Evolutionary conservation across 1,140 invertebrate species (phyloP), one percentile per base, ranked within the genome.

Genomic region (Leptestheria dahalacensis): DNA sequence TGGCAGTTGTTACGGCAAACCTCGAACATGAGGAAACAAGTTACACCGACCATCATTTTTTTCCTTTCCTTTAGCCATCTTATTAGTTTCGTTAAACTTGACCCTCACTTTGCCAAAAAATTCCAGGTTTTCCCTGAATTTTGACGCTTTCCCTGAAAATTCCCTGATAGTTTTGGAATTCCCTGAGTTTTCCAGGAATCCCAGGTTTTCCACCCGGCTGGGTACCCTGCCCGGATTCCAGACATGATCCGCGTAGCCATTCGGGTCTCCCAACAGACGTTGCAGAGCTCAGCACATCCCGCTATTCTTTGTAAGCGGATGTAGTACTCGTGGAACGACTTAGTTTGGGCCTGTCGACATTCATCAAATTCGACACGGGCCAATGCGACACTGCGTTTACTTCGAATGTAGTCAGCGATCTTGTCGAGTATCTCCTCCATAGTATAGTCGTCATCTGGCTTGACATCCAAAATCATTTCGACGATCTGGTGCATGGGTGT

Each of bases 241-340:
- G 52, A 54, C 23, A 54, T 54, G 52, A 54, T 25, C 29, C 52
- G 24, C 29, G 52, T 54, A 4, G 52, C 26, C 52, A 54, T 20
- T 10, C 52, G n/a, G 1, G 18, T 25, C 11, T 54, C 52, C 18
- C 24, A 25, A 54, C 52, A 54, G 10, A 10, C 52, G 3, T 24
- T 15, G 24, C 52, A 54, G 0, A 54, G 24, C 3, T 54, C 52
- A 6, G 52, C 52, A 1, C 18, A 20, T 54, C 18, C 52, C 4
- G 52, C 52, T 15, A 54, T 10, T n/a, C 24, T 20, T n/a, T 3
- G 52, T 21, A 54, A 25, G 3, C 52, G 52, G 26, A 25, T 54
- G 24, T 54, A 54, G 52, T 21, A 54, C 9, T 54, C 18, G 24
- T 54, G 20, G 24, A 54, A 54, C 9, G n/a, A 24, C 26, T 18